Percentiles rank a stretch among this genome's conserved stretches.
phyloP scores from a whole-genome alignment of 2,888 invertebrate genomes.

The Chelonus formosanus region DNA sequence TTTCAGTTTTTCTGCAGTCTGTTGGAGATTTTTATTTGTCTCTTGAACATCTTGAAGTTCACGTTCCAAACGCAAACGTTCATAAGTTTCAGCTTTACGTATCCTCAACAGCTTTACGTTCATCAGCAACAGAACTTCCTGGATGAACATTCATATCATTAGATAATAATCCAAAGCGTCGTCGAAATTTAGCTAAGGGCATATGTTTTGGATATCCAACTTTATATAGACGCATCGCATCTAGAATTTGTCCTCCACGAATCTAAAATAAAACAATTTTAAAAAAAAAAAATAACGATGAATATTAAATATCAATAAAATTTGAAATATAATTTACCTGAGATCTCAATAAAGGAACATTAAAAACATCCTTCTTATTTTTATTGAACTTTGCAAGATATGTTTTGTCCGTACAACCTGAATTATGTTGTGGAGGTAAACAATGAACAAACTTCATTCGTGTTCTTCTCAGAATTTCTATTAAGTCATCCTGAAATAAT shows the following conservation, averaged over 20 bases:
- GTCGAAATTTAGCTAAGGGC: conserved; percentile 87
- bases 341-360: conserved; percentile 86
- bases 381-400: conserved; percentile 65
- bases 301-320: background rate
- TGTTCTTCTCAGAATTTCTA: conserved; percentile 88
- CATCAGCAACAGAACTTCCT: conserved; percentile 65
- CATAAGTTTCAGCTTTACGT: conserved; percentile 91
- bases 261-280: conserved; percentile 72
- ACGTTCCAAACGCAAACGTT: conserved; percentile 85
- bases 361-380: conserved; percentile 70
- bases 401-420: conserved; percentile 72
- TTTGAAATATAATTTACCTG: conserved; percentile 72
- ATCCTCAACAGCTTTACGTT: conserved; percentile 80
- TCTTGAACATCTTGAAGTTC: conserved; percentile 84
- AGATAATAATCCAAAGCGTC: conserved; percentile 77
- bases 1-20: conserved; percentile 82
- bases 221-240: conserved; percentile 88
- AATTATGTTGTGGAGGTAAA: conserved; percentile 80
- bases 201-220: conserved; percentile 94
- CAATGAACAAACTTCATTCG: conserved; percentile 90
- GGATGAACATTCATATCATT: conserved; percentile 62
- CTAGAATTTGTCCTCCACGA: conserved; percentile 88
- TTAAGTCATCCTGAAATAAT: conserved; percentile 80
- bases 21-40: conserved; percentile 78
- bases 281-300: conserved; percentile 4